A percentile compares a stretch with the other conserved stretches of the same genome.
phyloP scores from a whole-genome alignment of 2,113 vertebrate genomes.

The Cricetomys ansorgei region DNA sequence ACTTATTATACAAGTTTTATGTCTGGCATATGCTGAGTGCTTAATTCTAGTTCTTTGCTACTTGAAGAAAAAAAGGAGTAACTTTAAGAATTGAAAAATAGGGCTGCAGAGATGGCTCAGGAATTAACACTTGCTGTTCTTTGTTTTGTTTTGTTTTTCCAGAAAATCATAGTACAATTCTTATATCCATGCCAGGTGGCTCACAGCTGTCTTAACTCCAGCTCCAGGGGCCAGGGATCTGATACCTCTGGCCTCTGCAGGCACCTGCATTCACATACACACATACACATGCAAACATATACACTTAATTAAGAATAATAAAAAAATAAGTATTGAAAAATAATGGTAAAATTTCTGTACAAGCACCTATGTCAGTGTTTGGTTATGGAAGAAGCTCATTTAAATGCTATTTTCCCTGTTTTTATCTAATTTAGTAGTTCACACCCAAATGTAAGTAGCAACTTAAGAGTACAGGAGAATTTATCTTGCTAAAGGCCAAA shows the following conservation, averaged over 20 bases:
- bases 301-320: background rate
- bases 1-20: conserved; percentile 30
- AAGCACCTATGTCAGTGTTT: background rate
- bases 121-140: background rate
- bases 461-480: background rate
- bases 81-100: conserved; percentile 39
- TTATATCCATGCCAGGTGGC: background rate
- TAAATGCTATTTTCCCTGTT: conserved; percentile 33
- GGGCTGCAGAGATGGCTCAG: background rate
- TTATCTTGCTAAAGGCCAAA: conserved; percentile 24
- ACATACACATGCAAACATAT: too few species aligned
- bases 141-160: too few species aligned
- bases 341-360: background rate
- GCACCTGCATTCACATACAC: background rate
- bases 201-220: background rate
- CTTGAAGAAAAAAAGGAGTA: background rate
- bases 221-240: background rate
- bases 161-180: background rate
- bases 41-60: conserved; percentile 15
- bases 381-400: background rate
- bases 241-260: background rate
- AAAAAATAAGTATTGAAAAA: conserved; percentile 16
- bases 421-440: conserved; percentile 33
- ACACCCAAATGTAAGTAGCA: conserved; percentile 43
- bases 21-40: background rate